Evolutionary conservation across 2,797 vertebrate species (phyloP), one percentile per base, ranked within the genome.

Genomic region (Labeo calbasu): DNA sequence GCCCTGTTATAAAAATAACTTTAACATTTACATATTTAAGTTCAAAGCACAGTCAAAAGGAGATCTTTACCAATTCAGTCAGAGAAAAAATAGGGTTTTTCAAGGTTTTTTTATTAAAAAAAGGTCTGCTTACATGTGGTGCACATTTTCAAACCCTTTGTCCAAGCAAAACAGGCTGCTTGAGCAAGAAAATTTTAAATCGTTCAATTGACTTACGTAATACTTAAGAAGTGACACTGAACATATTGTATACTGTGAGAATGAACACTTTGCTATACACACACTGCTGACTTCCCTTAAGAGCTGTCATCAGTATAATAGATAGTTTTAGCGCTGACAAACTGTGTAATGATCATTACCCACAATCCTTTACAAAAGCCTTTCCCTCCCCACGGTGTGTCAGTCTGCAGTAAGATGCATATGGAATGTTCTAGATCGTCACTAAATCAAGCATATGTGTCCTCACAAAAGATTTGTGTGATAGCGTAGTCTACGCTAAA

Each of bases 341-440:
- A 88, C 90, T 83, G 86, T 48, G 86, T 90, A 87, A 92, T 88
- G 85, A 89, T 92, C 91, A 92, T 92, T 90, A 91, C 81, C 77
- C 88, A 87, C 79, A 88, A 89, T 87, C 87, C 71, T 57, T 80
- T 21, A 73, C 48, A 68, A 23, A 85, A 65, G 43, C 59, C n/a
- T 68, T 73, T 40, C 13, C 72, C 61, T 66, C 77, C 71, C 61
- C 59, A 76, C 59, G 32, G 55, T 73, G 68, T 61, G 80, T 73
- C 55, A 63, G 69, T 63, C 43, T 73, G 50, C 61, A 14, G 36
- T 32, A 53, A 76, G 72, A 68, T 57, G 72, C 81, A 76, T 55
- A 19, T 50, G 19, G 40, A 50, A 72, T 50, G 69, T 72, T 81
- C 12, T 14, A 82, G 66, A 19, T 11, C 46, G 28, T 75, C 70